Evolutionary conservation across 1,140 invertebrate genomes (phyloP).

Genomic region (Philopotamus ludificatus): DNA sequence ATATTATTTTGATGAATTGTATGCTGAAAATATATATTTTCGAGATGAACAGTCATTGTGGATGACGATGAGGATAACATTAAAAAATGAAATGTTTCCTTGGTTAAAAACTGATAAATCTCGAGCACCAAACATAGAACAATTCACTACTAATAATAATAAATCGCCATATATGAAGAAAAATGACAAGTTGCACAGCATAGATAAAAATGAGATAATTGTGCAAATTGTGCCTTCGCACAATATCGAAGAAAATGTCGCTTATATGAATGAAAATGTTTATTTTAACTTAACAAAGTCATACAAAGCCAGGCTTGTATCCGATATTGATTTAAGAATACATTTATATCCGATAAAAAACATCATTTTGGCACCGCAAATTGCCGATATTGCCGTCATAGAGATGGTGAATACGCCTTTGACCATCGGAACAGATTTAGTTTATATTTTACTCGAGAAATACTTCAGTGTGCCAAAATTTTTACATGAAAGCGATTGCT

Average conservation of each 20-base stretch:
- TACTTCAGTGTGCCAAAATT: conserved; percentile 52
- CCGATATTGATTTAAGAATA: conserved; percentile 15
- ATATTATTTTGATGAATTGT: conserved; percentile 23
- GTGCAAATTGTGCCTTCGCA: conserved; percentile 35
- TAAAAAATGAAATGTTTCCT: background rate
- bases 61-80: conserved; percentile 13
- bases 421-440: conserved; percentile 51
- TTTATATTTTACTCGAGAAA: conserved; percentile 50
- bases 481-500: conserved; percentile 50
- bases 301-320: conserved; percentile 9
- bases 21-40: conserved; percentile 36
- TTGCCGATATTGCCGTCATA: conserved; percentile 25
- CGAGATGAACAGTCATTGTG: conserved; percentile 36
- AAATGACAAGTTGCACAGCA: background rate
- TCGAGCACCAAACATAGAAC: background rate
- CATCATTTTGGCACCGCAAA: conserved; percentile 14
- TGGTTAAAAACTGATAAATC: background rate
- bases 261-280: conserved; percentile 25
- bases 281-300: conserved; percentile 31
- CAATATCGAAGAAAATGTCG: conserved; percentile 1
- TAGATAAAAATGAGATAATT: conserved; percentile 19
- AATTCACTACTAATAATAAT: background rate
- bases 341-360: conserved; percentile 27
- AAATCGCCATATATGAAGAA: background rate
- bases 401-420: conserved; percentile 31